Evolutionary conservation across 1,140 invertebrate species (phyloP).

Genomic region (Drosophila ambigua): DNA sequence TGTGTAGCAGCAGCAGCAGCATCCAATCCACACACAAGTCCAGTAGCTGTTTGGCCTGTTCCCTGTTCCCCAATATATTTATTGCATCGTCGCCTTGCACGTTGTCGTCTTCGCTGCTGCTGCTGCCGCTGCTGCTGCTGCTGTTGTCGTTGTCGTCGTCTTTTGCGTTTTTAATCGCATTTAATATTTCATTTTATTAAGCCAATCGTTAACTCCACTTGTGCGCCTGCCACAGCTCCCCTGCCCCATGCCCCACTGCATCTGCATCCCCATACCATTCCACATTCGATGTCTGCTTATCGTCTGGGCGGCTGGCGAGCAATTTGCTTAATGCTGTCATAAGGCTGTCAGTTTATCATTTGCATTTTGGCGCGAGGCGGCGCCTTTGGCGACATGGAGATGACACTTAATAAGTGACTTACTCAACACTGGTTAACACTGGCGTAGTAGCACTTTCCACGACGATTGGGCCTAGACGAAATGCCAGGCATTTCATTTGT

Average conservation of each 20-base stretch:
- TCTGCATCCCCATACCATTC: constrained; percentile 20
- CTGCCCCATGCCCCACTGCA: constrained; percentile 19
- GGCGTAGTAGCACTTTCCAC: not conserved
- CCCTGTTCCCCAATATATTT: constrained; percentile 63
- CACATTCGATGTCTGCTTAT: constrained; percentile 55
- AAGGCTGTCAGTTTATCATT: constrained; percentile 81
- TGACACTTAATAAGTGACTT: constrained; percentile 68
- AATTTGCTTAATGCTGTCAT: constrained; percentile 82
- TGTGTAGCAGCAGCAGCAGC: not conserved
- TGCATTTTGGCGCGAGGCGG: constrained; percentile 58
- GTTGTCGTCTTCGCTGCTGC: constrained; percentile 25
- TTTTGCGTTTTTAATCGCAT: constrained; percentile 76
- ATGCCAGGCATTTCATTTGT: constrained; percentile 66
- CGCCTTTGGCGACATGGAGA: constrained; percentile 74
- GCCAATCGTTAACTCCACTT: constrained; percentile 62
- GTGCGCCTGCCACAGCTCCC: constrained; percentile 10
- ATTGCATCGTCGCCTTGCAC: constrained; percentile 59
- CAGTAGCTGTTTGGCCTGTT: constrained; percentile 60
- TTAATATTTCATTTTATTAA: constrained; percentile 83
- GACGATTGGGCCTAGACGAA: constrained; percentile 14
- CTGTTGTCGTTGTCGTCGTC: constrained; percentile 31
- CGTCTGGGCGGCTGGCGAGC: constrained; percentile 53
- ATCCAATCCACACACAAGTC: constrained; percentile 6
- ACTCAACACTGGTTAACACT: constrained; percentile 21
- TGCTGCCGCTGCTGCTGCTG: constrained; percentile 8